Evolutionary conservation across 2,797 vertebrate species (phyloP).

Genomic region (Acrossocheilus fasciatus): DNA sequence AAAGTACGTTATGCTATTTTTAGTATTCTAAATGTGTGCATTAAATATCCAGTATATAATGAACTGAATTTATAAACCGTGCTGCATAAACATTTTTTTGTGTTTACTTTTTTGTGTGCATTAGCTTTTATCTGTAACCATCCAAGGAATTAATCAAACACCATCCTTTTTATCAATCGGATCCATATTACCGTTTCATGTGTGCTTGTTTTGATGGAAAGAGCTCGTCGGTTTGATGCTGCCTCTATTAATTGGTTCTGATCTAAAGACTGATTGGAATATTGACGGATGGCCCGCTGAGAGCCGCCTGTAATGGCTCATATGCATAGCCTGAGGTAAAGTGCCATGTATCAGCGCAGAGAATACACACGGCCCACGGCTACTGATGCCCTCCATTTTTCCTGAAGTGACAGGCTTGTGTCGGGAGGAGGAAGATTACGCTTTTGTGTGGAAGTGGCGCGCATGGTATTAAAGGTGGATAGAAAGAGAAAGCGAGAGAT

Average conservation of each 20-base stretch:
- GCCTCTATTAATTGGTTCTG: slow-evolving; percentile 35
- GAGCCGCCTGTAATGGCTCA: slow-evolving; percentile 47
- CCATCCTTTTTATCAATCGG: background rate
- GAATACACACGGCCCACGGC: slow-evolving; percentile 43
- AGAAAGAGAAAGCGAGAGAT: slow-evolving; percentile 43
- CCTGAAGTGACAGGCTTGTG: slow-evolving; percentile 60
- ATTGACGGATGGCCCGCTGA: slow-evolving; percentile 50
- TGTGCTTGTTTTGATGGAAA: slow-evolving; percentile 26
- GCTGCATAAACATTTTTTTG: background rate
- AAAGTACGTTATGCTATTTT: background rate
- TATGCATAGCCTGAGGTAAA: slow-evolving; percentile 53
- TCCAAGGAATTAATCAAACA: background rate
- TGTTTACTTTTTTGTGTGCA: background rate
- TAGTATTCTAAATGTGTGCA: background rate
- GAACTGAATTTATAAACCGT: background rate
- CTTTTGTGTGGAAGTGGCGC: slow-evolving; percentile 58
- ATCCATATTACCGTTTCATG: slow-evolving; percentile 22
- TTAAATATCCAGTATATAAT: background rate
- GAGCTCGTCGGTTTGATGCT: slow-evolving; percentile 21
- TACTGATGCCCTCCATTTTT: slow-evolving; percentile 53
- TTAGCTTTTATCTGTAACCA: slow-evolving; percentile 25
- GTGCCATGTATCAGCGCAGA: slow-evolving; percentile 30
- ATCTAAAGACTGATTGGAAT: slow-evolving; percentile 51
- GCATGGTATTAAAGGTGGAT: slow-evolving; percentile 57
- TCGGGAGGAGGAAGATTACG: slow-evolving; percentile 58